Evolutionary conservation across 2,888 invertebrate species (phyloP), one percentile per base, ranked within the genome.

Genomic region (Leptarthrus brevirostris): DNA sequence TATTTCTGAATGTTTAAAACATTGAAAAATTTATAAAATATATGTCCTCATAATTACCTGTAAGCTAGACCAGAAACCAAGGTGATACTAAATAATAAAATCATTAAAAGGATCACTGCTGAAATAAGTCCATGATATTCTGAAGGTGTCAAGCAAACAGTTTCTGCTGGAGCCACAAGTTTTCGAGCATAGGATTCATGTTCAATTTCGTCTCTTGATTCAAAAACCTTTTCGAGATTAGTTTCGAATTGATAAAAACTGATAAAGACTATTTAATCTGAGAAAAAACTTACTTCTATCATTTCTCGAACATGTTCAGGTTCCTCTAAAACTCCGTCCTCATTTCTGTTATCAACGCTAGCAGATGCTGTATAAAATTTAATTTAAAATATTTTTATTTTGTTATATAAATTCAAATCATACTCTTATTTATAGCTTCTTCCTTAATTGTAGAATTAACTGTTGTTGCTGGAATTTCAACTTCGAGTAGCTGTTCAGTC

Each of bases 121-220:
- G 91, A 91, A 70, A 96, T 88, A n/a, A 96, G 85, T 0, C 93
- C 92, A 80, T 95, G 91, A 84, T 96, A 95, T 83, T 95, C 94
- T 72, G 93, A 89, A 2, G 91, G 90, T 1, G 93, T 91, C 75
- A 96, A 89, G 82, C 95, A 96, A 20, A 95, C 90, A 0, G 90
- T 91, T 76, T 92, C 89, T 36, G 88, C 84, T 4, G 91, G 88
- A 0, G 91, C 90, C 0, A 91, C 86, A 0, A 91, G 87, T 30
- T 89, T 88, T 70, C 90, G 88, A 66, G 92, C 91, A 79, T 83
- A 84, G 0, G 84, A 81, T 82, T 91, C 91, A 74, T 90, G 86
- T 79, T 92, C 86, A 26, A 89, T 85, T 84, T 92, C 91, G 80
- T 92, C 91, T 36, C 92, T 87, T 12, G 93, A 93, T 83, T 94